A percentile compares a stretch with the other conserved stretches of the same genome.
Evolutionary conservation across 1,140 invertebrate genomes (phyloP).

Genomic region (Dendrolimus punctatus): DNA sequence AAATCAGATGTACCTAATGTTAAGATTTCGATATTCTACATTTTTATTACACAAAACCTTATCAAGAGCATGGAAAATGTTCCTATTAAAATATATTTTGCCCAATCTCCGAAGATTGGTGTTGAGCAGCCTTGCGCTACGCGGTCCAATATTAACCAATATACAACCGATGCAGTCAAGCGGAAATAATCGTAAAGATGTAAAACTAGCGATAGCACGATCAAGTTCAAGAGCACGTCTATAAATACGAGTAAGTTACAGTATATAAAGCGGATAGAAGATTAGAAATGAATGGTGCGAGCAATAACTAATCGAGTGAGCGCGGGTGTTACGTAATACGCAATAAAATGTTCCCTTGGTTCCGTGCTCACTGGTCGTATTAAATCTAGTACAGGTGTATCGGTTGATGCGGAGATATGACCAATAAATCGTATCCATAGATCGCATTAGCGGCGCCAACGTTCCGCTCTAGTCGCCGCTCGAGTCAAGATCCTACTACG

Average conservation of each 20-base stretch:
- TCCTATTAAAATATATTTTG: no score
- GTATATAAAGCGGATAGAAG: constrained; percentile 27
- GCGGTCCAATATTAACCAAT: constrained; percentile 21
- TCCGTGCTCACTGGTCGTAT: constrained; percentile 21
- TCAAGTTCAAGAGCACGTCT: constrained; percentile 58
- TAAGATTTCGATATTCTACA: no score
- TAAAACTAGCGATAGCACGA: constrained; percentile 31
- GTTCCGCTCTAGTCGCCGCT: constrained; percentile 19
- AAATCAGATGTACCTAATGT: no score
- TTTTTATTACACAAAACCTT: no score
- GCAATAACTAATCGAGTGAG: constrained; percentile 37
- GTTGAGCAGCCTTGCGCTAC: constrained; percentile 7
- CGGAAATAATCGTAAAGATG: constrained; percentile 25
- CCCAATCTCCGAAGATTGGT: no score
- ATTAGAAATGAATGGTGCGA: constrained; percentile 32
- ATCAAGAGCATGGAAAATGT: no score
- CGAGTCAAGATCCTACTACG: constrained; percentile 5
- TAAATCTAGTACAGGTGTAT: constrained; percentile 40
- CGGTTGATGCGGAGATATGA: constrained; percentile 37
- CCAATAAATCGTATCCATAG: constrained; percentile 41
- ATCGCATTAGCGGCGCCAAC: constrained; percentile 51
- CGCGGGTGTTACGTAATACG: constrained; percentile 28
- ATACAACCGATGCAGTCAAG: constrained; percentile 9
- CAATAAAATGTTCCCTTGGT: constrained; percentile 37
- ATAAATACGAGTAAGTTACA: constrained; percentile 33